phyloP scores from a whole-genome alignment of 2,888 invertebrate genomes.

The Drosophila paranaensis region DNA sequence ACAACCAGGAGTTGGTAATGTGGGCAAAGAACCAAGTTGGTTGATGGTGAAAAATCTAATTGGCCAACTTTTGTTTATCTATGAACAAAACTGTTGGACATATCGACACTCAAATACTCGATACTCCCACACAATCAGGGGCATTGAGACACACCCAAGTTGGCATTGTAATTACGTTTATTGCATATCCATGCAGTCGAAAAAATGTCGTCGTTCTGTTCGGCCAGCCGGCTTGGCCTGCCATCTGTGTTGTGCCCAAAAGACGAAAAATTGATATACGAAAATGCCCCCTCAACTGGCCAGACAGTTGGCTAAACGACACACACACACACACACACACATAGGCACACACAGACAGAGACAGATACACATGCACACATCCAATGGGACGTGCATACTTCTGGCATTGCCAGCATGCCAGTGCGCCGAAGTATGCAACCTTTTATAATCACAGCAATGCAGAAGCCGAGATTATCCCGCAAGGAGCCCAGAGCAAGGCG shows the following conservation, averaged over 20 bases:
- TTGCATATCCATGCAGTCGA: conserved; percentile 48
- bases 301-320: conserved; percentile 13
- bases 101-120: conserved; percentile 8
- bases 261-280: conserved; percentile 24
- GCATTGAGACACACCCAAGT: conserved; percentile 11
- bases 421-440: conserved; percentile 58
- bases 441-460: conserved; percentile 59
- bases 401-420: conserved; percentile 63
- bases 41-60: conserved; percentile 9
- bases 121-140: conserved; percentile 11
- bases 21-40: background rate
- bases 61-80: conserved; percentile 51
- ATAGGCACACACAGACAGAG: background rate
- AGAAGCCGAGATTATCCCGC: conserved; percentile 49
- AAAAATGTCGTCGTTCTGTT: conserved; percentile 37
- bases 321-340: conserved; percentile 3
- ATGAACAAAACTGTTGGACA: background rate
- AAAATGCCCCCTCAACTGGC: conserved; percentile 25
- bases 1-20: conserved; percentile 21
- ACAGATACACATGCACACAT: background rate
- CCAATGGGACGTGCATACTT: conserved; percentile 34
- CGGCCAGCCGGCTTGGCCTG: conserved; percentile 41
- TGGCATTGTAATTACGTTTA: conserved; percentile 71
- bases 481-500: conserved; percentile 8
- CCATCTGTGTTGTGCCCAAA: conserved; percentile 12